Percentiles rank a stretch among this genome's conserved stretches.
Evolutionary conservation across 2,888 invertebrate species (phyloP).

Genomic region (Belgica antarctica): DNA sequence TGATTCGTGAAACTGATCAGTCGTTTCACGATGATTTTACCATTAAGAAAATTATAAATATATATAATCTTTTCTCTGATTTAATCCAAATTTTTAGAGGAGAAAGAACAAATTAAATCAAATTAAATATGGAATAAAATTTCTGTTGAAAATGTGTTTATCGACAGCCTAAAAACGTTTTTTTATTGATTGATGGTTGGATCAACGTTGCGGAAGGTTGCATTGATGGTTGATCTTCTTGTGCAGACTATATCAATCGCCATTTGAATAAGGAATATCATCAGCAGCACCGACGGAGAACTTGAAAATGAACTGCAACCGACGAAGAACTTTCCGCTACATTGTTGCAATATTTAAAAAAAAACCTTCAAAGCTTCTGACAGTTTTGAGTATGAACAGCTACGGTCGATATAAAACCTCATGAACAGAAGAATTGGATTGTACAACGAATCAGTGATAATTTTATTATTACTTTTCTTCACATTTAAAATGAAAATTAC

Average conservation of each 20-base stretch:
- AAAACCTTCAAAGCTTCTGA: no score
- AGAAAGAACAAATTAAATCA: slow-evolving; percentile 17
- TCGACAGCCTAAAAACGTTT: slow-evolving; percentile 10
- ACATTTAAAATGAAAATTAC: no score
- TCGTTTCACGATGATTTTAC: slow-evolving; percentile 1
- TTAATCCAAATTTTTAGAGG: slow-evolving; percentile 1
- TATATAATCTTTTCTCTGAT: slow-evolving; percentile 18
- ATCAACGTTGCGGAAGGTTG: background rate
- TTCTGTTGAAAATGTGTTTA: slow-evolving; percentile 17
- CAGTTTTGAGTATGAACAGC: no score
- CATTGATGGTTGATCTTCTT: no score
- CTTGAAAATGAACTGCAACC: no score
- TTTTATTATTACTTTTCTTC: background rate
- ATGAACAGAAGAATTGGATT: no score
- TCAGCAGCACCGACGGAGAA: no score
- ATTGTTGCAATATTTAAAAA: no score
- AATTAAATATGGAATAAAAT: slow-evolving; percentile 10
- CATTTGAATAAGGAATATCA: no score
- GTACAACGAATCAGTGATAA: background rate
- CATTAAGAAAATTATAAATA: slow-evolving; percentile 2
- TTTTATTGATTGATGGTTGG: background rate
- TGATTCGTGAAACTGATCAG: slow-evolving; percentile 15
- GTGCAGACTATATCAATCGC: no score
- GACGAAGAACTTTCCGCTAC: no score
- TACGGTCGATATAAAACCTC: no score